phyloP scores from a whole-genome alignment of 30 jellyfish, hydroid and myxozoan genomes.

The Phacellophora camtschatica region DNA sequence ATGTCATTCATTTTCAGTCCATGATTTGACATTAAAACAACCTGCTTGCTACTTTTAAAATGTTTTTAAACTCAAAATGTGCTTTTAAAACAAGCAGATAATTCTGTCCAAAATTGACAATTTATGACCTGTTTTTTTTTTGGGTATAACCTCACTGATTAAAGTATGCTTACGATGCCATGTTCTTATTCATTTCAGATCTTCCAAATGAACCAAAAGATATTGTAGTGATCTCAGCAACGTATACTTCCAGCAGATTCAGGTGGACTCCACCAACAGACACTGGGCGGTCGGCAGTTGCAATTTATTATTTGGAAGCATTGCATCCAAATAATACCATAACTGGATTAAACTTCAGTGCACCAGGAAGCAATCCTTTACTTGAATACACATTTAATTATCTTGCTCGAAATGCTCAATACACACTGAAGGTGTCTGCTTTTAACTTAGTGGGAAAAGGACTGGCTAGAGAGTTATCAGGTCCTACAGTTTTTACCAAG shows the following conservation, averaged over 20 bases:
- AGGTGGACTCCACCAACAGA: neutral
- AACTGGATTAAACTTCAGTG: neutral
- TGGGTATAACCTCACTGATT: no score
- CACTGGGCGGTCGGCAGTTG: neutral
- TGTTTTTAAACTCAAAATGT: no score
- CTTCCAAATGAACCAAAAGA: neutral
- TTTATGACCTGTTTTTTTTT: no score
- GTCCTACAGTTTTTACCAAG: no score
- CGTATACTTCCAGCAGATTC: neutral
- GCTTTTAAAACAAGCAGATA: no score
- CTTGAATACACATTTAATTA: neutral
- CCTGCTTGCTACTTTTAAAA: no score
- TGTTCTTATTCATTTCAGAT: neutral
- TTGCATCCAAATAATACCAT: neutral
- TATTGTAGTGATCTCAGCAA: neutral
- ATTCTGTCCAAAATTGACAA: no score
- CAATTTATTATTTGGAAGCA: neutral
- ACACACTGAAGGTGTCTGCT: neutral
- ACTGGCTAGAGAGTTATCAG: neutral
- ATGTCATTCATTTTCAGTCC: no score
- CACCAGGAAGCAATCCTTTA: neutral
- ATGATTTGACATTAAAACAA: no score
- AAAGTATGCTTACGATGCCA: no score
- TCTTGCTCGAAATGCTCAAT: neutral
- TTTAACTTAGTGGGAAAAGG: neutral